These are phyloP conservation scores for Lasioglossum malachurum DNA, from an alignment of 2,888 invertebrate species.

Conservation along the genomic window DNA sequence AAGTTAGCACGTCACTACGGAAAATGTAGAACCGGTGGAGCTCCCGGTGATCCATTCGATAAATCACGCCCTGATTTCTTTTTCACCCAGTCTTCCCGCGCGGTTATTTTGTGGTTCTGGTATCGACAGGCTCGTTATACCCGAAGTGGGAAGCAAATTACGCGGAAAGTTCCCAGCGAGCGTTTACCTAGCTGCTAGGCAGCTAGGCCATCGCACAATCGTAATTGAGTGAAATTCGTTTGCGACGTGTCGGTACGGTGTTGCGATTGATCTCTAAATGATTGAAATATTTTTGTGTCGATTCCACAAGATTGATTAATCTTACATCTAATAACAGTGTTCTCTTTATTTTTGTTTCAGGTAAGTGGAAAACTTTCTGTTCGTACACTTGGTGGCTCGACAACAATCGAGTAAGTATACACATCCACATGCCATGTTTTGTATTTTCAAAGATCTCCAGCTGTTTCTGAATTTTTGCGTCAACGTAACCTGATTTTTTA, in stretches of 20 bases:
- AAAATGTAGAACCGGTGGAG: neutral
- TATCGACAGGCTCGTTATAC: conserved; percentile 64
- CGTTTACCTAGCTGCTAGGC: conserved; percentile 8
- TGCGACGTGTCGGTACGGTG: too few relatives aligned
- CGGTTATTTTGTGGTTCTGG: conserved; percentile 50
- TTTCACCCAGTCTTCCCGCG: conserved; percentile 36
- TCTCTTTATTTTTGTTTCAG: conserved; percentile 29
- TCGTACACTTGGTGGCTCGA: too few relatives aligned
- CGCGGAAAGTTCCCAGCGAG: conserved; percentile 41
- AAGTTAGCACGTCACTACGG: too few relatives aligned
- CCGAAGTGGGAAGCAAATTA: conserved; percentile 53
- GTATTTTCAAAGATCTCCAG: neutral
- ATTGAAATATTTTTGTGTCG: neutral
- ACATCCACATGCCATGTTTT: too few relatives aligned
- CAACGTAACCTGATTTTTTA: too few relatives aligned
- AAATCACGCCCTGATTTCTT: conserved; percentile 33
- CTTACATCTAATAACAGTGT: neutral
- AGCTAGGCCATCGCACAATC: neutral
- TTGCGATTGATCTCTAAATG: neutral
- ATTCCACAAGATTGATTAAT: neutral
- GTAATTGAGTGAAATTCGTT: conserved; percentile 37
- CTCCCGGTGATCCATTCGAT: conserved; percentile 13
- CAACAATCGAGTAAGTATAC: conserved; percentile 1
- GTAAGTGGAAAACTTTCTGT: conserved; percentile 18
- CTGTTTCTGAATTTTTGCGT: too few relatives aligned